Percentiles rank a stretch among this genome's conserved stretches.
Conservation (phyloP, 2,888 invertebrate genomes). For the Phyllotreta cruciferae region DNA sequence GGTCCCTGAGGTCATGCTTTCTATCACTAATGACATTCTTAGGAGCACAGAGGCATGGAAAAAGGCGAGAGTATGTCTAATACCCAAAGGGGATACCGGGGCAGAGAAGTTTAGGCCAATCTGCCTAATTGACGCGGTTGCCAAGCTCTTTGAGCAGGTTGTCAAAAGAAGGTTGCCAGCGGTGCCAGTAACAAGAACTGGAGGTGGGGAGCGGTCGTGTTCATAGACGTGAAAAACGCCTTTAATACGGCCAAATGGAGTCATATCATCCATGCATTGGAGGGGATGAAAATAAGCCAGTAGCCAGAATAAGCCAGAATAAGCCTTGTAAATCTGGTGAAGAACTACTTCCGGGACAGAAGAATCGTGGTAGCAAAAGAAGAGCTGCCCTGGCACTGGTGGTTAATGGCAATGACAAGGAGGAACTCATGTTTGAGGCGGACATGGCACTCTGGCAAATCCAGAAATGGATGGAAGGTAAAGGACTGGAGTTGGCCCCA, state of each 20-base stretch:
- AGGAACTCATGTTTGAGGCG: neutral
- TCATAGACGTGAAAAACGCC: constrained; percentile 4
- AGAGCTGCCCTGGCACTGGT: neutral
- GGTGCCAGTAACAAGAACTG: neutral
- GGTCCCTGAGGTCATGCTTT: constrained; percentile 1
- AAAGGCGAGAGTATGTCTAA: neutral
- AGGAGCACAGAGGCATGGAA: neutral
- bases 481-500: no score
- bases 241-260: constrained; percentile 11
- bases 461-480: no score
- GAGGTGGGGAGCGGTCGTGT: constrained; percentile 8
- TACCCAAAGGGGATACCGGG: neutral
- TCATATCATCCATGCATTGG: neutral
- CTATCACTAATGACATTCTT: neutral
- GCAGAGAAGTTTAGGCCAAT: constrained; percentile 14
- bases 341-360: constrained; percentile 1
- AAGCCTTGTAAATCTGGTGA: neutral
- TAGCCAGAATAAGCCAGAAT: no score
- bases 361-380: neutral
- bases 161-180: neutral
- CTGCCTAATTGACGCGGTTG: neutral
- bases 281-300: neutral
- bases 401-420: neutral
- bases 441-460: no score
- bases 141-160: no score